Base-by-base conservation (phyloP, 2,797 vertebrate species). In the Sarcoramphus papa region DNA sequence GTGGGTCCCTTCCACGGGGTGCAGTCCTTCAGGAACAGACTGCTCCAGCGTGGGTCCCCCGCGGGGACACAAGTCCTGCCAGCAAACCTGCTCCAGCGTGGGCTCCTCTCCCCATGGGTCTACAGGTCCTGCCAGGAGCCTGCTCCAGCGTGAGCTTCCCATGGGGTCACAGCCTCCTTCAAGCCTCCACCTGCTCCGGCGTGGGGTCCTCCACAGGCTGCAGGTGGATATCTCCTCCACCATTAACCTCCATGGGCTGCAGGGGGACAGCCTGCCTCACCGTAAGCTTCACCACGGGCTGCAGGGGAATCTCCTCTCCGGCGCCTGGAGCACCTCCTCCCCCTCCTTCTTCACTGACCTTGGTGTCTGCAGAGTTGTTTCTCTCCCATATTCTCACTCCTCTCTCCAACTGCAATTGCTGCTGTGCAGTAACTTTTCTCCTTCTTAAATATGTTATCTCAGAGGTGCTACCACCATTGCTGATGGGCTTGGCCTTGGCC, bases 211-310 rank as follows among this genome's bases (percentile, higher is more conserved):
- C n/a, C 10, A 7, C 7, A 7, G 17, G 10, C 27, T 91, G 43
- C 37, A 63, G 17, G 40, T 45, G 41, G 23, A 5, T 5, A 20
- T 74, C 40, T 57, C 18, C 70, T 45, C 23, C 40, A 10, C 47
- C 4, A 2, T 37, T 3, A 21, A 15, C 13, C 9, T 45, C 24
- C 37, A 12, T 22, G 30, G 40, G 9, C 31, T 56, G 51, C 53
- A 45, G 28, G 8, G 2, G 10, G 6, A 73, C 24, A 82, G 33
- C 27, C 27, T 68, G 27, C 16, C 5, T 56, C 18, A 56, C 9
- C 14, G 17, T 27, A 9, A 27, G 9, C 69, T 63, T 23, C 33
- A 21, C 5, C 7, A 33, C 0, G 0, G 14, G 13, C 20, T 78
- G 31, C 50, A 43, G 37, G 13, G 9, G 21, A 54, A 79, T 14